phyloP scores from a whole-genome alignment of 2,888 invertebrate species.

The Ashinkailepas kermadecensis region DNA sequence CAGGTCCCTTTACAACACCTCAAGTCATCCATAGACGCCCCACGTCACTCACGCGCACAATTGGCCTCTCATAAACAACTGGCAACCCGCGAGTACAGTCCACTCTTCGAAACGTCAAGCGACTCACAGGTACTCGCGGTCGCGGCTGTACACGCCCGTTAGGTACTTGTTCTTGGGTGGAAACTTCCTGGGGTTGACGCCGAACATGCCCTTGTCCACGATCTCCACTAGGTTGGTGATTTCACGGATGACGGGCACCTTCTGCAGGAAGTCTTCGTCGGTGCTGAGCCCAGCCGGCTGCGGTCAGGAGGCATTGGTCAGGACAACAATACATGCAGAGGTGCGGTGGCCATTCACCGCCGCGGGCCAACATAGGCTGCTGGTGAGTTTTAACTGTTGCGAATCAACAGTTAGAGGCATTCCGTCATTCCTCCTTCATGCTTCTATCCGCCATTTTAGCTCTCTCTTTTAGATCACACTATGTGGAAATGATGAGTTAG shows the following conservation, averaged over 20 bases:
- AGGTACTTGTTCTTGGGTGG: conserved; percentile 70
- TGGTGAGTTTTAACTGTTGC: too few species aligned
- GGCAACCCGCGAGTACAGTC: not conserved
- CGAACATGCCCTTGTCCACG: conserved; percentile 41
- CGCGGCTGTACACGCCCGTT: conserved; percentile 80
- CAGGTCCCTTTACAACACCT: too few species aligned
- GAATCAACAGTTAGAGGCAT: not conserved
- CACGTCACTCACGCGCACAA: too few species aligned
- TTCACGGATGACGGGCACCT: conserved; percentile 30
- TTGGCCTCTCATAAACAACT: too few species aligned
- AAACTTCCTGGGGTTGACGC: conserved; percentile 62
- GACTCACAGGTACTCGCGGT: conserved; percentile 84
- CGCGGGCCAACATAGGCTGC: too few species aligned
- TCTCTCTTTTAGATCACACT: too few species aligned
- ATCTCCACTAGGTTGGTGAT: conserved; percentile 31
- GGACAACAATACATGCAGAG: too few species aligned
- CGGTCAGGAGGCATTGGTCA: not conserved
- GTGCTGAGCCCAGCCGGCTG: conserved; percentile 3
- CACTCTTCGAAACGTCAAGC: not conserved
- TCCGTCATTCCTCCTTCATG: too few species aligned
- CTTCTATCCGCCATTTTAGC: too few species aligned
- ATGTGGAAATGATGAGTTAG: too few species aligned
- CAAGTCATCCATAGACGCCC: too few species aligned
- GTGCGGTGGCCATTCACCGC: too few species aligned
- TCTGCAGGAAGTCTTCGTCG: conserved; percentile 10